Evolutionary conservation across 1,140 invertebrate genomes (phyloP).

Genomic region (Leptinotarsa texana): DNA sequence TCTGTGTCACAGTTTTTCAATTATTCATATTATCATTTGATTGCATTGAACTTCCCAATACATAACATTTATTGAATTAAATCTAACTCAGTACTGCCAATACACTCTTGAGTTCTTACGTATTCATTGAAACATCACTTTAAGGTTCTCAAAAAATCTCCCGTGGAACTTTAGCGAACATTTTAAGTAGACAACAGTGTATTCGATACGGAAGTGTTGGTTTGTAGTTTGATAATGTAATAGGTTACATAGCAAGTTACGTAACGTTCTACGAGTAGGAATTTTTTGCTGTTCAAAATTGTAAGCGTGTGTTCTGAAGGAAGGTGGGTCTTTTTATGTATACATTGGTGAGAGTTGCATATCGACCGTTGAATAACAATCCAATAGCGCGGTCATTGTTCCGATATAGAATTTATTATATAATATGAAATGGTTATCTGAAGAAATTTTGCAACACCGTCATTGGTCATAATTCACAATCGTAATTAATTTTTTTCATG

Average conservation of each 20-base stretch:
- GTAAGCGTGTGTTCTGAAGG: background rate
- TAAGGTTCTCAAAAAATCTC: background rate
- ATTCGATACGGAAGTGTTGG: background rate
- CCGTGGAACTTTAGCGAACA: background rate
- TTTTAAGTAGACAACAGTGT: background rate
- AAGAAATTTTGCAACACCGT: background rate
- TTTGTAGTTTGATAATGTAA: conserved; percentile 5
- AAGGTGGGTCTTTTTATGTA: conserved; percentile 8
- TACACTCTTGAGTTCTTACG: too few relatives aligned
- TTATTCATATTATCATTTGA: too few relatives aligned
- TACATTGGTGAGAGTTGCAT: conserved; percentile 8
- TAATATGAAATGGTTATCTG: conserved; percentile 1
- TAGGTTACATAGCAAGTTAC: conserved; percentile 3
- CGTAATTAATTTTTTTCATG: too few relatives aligned
- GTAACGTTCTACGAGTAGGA: conserved; percentile 1
- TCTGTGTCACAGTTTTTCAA: too few relatives aligned
- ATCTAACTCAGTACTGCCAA: too few relatives aligned
- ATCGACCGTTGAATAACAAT: background rate
- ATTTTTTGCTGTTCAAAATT: conserved; percentile 8
- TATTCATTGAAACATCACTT: background rate
- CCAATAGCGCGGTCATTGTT: conserved; percentile 7
- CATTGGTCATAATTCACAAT: too few relatives aligned
- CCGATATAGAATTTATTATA: background rate
- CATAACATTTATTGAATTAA: too few relatives aligned
- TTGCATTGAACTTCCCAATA: too few relatives aligned